These are phyloP conservation scores for Indicator maculatus DNA, from an alignment of 2,113 vertebrate species.

Conservation along the genomic window DNA sequence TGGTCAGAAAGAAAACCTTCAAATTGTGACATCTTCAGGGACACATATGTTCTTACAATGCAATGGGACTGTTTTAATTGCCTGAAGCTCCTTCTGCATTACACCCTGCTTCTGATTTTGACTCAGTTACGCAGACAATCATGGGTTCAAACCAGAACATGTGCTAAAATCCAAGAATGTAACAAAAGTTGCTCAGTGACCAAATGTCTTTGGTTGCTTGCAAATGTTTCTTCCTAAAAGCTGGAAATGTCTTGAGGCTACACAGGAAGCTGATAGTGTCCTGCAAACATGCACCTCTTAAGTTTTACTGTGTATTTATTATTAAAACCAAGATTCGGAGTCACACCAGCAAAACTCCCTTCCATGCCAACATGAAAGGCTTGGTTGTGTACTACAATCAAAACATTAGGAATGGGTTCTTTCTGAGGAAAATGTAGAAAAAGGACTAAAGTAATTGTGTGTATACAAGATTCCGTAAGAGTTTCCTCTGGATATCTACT, in stretches of 20 bases:
- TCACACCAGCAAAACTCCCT: neutral
- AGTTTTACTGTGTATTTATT: neutral
- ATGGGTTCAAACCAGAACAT: neutral
- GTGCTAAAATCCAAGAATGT: neutral
- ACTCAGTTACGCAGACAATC: neutral
- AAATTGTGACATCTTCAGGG: neutral
- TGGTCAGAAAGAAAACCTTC: neutral
- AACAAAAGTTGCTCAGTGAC: neutral
- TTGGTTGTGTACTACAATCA: neutral
- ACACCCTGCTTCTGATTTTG: neutral
- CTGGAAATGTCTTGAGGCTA: neutral
- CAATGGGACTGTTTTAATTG: neutral
- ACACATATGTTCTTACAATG: neutral
- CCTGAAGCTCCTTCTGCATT: neutral
- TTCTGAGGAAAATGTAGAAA: neutral
- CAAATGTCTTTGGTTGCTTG: neutral
- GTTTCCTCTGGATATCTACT: neutral
- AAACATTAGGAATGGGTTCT: neutral
- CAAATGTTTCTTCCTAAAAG: neutral
- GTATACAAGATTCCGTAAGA: neutral
- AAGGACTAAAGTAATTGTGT: neutral
- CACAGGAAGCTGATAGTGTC: neutral
- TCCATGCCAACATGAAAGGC: neutral
- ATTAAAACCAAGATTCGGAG: neutral
- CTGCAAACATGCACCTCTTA: neutral